Conservation (phyloP, 35 echinoderm and acorn worm genomes). For the Nesometra sesokonis region DNA sequence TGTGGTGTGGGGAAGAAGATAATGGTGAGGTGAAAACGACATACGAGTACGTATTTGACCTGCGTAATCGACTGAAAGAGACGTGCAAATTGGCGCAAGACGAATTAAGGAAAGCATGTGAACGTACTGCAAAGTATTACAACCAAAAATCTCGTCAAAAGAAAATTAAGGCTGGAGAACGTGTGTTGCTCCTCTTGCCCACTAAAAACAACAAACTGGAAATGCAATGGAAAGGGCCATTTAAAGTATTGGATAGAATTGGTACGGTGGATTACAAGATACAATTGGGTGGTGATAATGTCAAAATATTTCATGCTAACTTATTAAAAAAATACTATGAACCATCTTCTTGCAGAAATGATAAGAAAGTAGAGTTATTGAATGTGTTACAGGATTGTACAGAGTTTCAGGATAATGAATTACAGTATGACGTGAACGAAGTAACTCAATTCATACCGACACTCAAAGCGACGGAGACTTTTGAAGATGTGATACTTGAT, state of each 20-base stretch:
- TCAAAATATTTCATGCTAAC: background rate
- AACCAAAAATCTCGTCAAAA: background rate
- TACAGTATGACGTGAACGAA: too few relatives aligned
- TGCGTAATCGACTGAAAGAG: background rate
- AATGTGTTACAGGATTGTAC: background rate
- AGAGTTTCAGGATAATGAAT: too few relatives aligned
- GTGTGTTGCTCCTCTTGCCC: background rate
- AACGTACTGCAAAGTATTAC: background rate
- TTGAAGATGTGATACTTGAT: background rate
- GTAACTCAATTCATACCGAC: too few relatives aligned
- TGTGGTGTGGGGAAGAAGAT: conserved; percentile 23
- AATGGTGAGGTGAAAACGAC: background rate
- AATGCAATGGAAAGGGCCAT: conserved; percentile 14
- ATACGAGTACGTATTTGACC: conserved; percentile 15
- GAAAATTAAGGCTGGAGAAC: conserved; percentile 2
- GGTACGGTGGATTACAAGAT: too few relatives aligned
- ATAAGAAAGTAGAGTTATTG: background rate
- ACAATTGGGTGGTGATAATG: too few relatives aligned
- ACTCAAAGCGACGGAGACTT: background rate
- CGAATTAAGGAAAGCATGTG: background rate
- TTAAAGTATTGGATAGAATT: background rate
- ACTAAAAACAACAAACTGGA: background rate
- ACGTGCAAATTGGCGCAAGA: conserved; percentile 6
- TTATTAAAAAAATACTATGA: background rate
- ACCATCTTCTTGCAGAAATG: background rate